phyloP scores from a whole-genome alignment of 2,888 invertebrate species.

The Chymomyza caudatula region DNA sequence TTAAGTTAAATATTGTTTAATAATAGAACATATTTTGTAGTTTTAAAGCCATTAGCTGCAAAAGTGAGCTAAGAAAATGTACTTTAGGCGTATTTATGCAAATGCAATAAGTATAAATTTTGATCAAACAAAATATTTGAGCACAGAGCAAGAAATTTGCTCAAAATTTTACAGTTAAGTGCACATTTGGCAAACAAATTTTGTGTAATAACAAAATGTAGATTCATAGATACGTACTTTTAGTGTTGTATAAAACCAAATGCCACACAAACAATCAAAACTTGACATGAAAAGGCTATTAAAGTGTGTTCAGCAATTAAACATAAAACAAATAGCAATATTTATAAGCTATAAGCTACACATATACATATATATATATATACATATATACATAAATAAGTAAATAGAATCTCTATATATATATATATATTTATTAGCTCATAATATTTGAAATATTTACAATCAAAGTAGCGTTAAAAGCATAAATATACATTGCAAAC shows the following conservation, averaged over 20 bases:
- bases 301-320: constrained; percentile 44
- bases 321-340: constrained; percentile 27
- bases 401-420: constrained; percentile 27
- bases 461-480: constrained; percentile 40
- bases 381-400: constrained; percentile 15
- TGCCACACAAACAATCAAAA: constrained; percentile 23
- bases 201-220: neutral
- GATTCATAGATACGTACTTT: neutral
- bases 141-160: neutral
- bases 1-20: neutral
- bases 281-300: constrained; percentile 34
- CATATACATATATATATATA: constrained; percentile 11
- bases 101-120: neutral
- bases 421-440: constrained; percentile 49
- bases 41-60: neutral
- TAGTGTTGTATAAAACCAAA: neutral
- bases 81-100: neutral
- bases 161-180: neutral
- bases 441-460: constrained; percentile 40
- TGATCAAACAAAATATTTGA: neutral
- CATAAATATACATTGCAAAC: constrained; percentile 14
- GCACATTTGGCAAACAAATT: neutral
- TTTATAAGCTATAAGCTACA: constrained; percentile 20
- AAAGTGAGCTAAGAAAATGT: neutral
- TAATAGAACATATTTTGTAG: neutral